Base-by-base conservation (phyloP, 2,888 invertebrate species). In the Micoletzkya japonica region DNA sequence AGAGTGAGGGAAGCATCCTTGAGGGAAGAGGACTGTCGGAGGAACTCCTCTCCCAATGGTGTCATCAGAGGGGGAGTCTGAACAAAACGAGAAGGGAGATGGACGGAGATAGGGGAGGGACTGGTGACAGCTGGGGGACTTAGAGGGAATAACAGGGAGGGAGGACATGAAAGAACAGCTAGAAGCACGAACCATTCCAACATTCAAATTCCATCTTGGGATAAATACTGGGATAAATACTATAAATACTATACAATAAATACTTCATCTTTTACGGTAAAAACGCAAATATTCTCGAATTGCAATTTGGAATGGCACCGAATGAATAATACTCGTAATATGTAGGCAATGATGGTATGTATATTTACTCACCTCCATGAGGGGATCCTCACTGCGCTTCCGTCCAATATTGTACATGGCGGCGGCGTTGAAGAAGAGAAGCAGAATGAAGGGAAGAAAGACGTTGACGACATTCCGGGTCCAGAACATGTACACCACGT, bases 381-480 rank as follows among this genome's bases (percentile, higher is more conserved):
- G 26, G 7, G 24, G 26, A 54, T 54, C 54, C 14, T 54, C n/a
- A 10, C 20, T 10, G 6, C 24, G 28, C 24, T 32, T 7, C 32
- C 24, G 30, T 34, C 6, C 30, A 10, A 34, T 17, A 14, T 30
- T 59, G 7, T 7, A 14, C 32, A 59, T 30, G 10, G 67, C 67
- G 14, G 56, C 57, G 14, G 24, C 14, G 57, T 67, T 67, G 67
- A 67, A 67, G 36, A 77, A 58, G 3, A 78, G 72, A 10, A 81
- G 73, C 1, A 76, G 72, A 6, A 74, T 68, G 56, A 81, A 81
- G 0, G 81, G 81, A 26, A 77, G 61, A 54, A 80, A 77, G n/a
- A 80, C 78, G 54, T 77, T 78, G 73, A 80, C 75, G 14, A 81
- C 70, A 49, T 74, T 75, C 2, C 80, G 74, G 69, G 75, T 74